Base-by-base conservation (phyloP, 2,888 invertebrate species). In the Limenitis camilla region DNA sequence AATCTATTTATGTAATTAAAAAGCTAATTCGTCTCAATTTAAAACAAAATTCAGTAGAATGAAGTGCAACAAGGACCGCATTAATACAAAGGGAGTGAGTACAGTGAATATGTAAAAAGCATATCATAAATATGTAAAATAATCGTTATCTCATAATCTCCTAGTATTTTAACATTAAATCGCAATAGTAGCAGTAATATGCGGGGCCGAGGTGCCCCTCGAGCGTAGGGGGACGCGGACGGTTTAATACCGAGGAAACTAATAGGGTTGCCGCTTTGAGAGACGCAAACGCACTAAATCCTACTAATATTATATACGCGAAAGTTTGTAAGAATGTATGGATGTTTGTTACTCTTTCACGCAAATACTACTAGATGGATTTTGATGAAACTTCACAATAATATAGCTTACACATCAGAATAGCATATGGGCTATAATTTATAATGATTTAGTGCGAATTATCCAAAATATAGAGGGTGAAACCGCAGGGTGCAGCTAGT, bases 151-250 rank as follows among this genome's bases (percentile, higher is more conserved):
- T 45, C 45, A 45, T 45, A 45, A 45, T 45, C 45, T 45, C 36
- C 36, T 45, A 45, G 44, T 45, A 45, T 45, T 45, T 45, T 45
- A 36, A 45, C 45, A 45, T 45, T 45, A 45, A 45, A 45, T 45
- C 35, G 45, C 36, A 45, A 45, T 45, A 45, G 45, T 45, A 45
- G 45, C 45, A 35, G 45, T 45, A 36, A 45, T 45, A 45, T 45
- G 45, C 45, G 45, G 45, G 45, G 33, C 35, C 41, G 39, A 50
- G 43, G 50, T 31, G 50, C n/a, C 43, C 50, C 50, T 50, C 50
- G 39, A 50, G 50, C 50, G 39, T 38, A 38, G 50, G 49, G 49
- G n/a, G n/a, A n/a, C n/a, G n/a, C n/a, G 50, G 50, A 28, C 38
- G 43, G 43, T 39, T 50, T 43, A 39, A 50, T 50, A 43, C 43